Evolutionary conservation across 2,888 invertebrate genomes (phyloP), one percentile per base, ranked within the genome.

Genomic region (Drepanosiphum platanoidis): DNA sequence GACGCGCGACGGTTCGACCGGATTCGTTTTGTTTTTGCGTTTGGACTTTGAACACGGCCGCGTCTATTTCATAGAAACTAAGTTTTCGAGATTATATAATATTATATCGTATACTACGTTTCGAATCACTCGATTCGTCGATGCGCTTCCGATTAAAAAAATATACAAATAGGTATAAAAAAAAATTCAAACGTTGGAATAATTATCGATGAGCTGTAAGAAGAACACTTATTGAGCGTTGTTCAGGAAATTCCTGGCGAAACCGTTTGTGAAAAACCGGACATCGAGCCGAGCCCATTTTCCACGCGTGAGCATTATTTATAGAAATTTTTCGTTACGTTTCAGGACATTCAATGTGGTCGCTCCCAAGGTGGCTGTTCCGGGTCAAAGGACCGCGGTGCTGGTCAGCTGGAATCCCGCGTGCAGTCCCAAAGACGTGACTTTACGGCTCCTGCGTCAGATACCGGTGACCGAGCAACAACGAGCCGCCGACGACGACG

Each of bases 281-380:
- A 46, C 18, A 18, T 46, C 46, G 15, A 13, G 52, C 1, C 18
- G 52, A 18, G 52, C 22, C n/a, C 0, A 18, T 61, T 1, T 61
- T 61, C 27, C 27, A 4, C 61, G 11, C 3, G 7, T 27, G 27
- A 61, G 8, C 52, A 0, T 5, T 3, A 8, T 9, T 52, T 52
- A 52, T 52, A 22, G 8, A 18, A 52, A 52, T 18, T 5, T 66
- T 66, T 32, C 0, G 22, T 36, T 71, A 9, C n/a, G 11, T 52
- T 90, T 22, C 91, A 93, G 93, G 84, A 93, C 93, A 27, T 92
- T 93, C 89, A 93, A 93, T 66, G 93, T 93, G 75, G 93, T 93
- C 83, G 92, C 93, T 1, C 93, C 93, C 9, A 93, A 93, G 88
- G 91, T 92, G 22, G 93, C 93, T 4, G 93, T 93, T 0, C 93